phyloP scores from a whole-genome alignment of 2,888 invertebrate genomes.

The Synergus japonicus region DNA sequence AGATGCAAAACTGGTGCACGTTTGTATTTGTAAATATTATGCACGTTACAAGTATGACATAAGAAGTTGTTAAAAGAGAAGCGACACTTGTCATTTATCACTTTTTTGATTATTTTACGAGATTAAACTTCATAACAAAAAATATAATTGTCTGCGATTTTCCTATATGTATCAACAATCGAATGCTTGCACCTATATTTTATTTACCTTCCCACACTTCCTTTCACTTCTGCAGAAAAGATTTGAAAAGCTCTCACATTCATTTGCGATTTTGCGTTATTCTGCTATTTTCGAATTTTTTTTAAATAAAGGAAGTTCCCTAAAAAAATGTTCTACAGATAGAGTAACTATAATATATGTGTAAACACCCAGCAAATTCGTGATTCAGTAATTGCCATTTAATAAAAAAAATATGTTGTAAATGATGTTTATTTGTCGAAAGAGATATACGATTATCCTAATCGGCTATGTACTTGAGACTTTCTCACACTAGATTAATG shows the following conservation, averaged over 20 bases:
- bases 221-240: not conserved
- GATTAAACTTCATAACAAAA: not conserved
- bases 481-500: constrained; percentile 35
- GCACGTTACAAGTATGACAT: constrained; percentile 23
- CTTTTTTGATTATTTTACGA: not conserved
- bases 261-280: too few species aligned
- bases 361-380: not conserved
- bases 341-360: not conserved
- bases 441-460: constrained; percentile 23
- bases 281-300: not conserved
- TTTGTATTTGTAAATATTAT: constrained; percentile 28
- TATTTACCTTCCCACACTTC: not conserved
- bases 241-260: not conserved
- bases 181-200: not conserved
- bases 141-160: not conserved
- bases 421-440: constrained; percentile 2
- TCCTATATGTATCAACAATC: not conserved
- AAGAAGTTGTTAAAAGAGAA: constrained; percentile 15
- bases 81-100: not conserved
- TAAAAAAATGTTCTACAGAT: not conserved
- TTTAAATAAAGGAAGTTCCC: not conserved
- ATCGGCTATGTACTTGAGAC: not conserved
- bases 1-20: constrained; percentile 18
- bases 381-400: not conserved
- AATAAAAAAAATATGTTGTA: not conserved